A percentile compares a stretch with the other conserved stretches of the same genome.
Evolutionary conservation across 37 sponge, comb jelly and placozoan species (phyloP).

Genomic region (Chondrosia reniformis): DNA sequence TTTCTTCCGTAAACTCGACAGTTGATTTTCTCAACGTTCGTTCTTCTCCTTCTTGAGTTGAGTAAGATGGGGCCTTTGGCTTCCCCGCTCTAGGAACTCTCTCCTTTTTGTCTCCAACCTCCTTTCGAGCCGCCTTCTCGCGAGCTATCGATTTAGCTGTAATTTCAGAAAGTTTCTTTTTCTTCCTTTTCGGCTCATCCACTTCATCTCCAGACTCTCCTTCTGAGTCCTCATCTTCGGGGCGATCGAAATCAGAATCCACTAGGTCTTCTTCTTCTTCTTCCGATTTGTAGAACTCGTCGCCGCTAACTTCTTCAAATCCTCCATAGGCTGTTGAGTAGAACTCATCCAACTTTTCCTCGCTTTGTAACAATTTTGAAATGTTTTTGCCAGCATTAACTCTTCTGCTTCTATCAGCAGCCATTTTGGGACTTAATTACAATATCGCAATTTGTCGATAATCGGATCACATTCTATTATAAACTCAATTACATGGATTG

Average conservation of each 20-base stretch:
- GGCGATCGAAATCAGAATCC: slow-evolving; percentile 52
- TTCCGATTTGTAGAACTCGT: slow-evolving; percentile 70
- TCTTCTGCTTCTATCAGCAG: slow-evolving; percentile 48
- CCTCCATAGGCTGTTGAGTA: slow-evolving; percentile 94
- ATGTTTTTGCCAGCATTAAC: slow-evolving; percentile 83
- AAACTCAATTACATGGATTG: too few relatives aligned
- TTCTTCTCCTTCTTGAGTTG: not conserved
- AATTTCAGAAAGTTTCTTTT: not conserved
- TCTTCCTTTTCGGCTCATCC: slow-evolving; percentile 24
- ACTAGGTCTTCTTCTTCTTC: slow-evolving; percentile 40
- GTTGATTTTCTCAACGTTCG: slow-evolving; percentile 58
- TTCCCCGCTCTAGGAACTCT: not conserved
- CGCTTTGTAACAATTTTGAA: slow-evolving; percentile 70
- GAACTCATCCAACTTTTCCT: slow-evolving; percentile 78
- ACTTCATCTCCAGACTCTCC: slow-evolving; percentile 10
- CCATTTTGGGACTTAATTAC: slow-evolving; percentile 26
- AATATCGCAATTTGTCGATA: too few relatives aligned
- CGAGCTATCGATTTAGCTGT: slow-evolving; percentile 7
- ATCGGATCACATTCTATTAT: too few relatives aligned
- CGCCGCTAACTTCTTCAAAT: slow-evolving; percentile 82
- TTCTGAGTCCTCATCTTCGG: slow-evolving; percentile 28
- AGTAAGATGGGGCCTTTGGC: not conserved
- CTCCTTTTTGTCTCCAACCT: not conserved
- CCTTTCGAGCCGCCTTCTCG: slow-evolving; percentile 2
- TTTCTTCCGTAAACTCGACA: slow-evolving; percentile 32